phyloP scores from a whole-genome alignment of 2,113 vertebrate species.

The Bolborhynchus lineola region DNA sequence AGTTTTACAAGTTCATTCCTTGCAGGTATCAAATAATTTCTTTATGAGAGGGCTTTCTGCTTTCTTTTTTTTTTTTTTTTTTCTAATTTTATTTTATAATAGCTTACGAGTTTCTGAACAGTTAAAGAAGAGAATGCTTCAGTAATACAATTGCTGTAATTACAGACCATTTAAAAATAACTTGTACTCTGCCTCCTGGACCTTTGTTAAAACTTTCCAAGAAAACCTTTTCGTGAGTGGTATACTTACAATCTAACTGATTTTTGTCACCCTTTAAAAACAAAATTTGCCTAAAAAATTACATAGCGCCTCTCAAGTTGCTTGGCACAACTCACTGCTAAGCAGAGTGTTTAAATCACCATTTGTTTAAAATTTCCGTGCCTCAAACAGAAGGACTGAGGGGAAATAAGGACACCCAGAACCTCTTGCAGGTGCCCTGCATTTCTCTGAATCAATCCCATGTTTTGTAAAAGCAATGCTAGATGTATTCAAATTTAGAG shows the following conservation, averaged over 20 bases:
- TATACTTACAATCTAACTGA: not conserved
- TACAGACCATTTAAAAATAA: conserved; percentile 20
- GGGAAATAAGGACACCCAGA: not conserved
- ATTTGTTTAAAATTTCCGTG: not conserved
- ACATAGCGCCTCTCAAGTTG: not conserved
- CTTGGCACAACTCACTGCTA: not conserved
- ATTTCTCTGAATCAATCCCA: not conserved
- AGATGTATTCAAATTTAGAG: conserved; percentile 44
- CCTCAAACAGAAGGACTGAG: not conserved
- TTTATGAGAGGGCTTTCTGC: not conserved
- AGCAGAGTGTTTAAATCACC: not conserved
- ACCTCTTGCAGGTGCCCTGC: not conserved
- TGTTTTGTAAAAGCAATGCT: conserved; percentile 25
- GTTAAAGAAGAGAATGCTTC: not conserved
- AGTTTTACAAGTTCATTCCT: conserved; percentile 23
- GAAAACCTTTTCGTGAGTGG: not conserved
- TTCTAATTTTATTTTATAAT: not conserved
- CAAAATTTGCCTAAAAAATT: not conserved
- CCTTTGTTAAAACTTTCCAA: not conserved
- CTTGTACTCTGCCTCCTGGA: not conserved
- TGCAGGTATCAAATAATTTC: conserved; percentile 30
- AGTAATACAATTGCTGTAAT: not conserved
- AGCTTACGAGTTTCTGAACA: not conserved
- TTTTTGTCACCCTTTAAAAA: not conserved
- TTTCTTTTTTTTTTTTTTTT: not conserved